A percentile compares a stretch with the other conserved stretches of the same genome.
Conservation (phyloP, 23 tunicate species). For the Phallusia fumigata region DNA sequence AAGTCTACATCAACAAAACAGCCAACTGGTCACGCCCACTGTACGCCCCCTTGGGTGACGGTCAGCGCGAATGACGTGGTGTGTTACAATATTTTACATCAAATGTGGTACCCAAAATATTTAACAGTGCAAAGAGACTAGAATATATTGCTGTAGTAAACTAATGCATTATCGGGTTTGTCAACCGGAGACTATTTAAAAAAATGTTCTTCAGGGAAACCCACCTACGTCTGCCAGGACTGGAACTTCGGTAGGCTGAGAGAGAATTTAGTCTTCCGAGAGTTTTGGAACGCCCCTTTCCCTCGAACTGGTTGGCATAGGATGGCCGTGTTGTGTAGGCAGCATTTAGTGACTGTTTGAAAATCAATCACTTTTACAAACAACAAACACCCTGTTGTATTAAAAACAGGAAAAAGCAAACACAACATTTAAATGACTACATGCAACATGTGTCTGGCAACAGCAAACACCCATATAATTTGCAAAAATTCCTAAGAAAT, state of each 20-base stretch:
- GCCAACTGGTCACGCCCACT: no score
- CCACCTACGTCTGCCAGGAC: slow-evolving; percentile 26
- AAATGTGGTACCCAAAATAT: no score
- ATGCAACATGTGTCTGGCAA: no score
- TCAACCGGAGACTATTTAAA: no score
- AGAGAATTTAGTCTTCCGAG: slow-evolving; percentile 36
- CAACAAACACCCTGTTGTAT: background rate
- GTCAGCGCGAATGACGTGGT: no score
- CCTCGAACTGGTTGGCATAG: slow-evolving; percentile 15
- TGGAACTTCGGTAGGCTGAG: slow-evolving; percentile 27
- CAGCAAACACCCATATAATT: no score
- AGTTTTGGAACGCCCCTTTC: slow-evolving; percentile 36
- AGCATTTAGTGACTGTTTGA: slow-evolving; percentile 64
- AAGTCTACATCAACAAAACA: no score
- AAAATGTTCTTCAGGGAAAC: background rate
- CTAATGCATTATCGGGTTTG: background rate
- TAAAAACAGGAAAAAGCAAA: background rate
- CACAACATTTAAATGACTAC: background rate
- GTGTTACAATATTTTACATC: no score
- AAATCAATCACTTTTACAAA: background rate
- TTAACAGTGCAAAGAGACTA: no score
- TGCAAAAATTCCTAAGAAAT: no score
- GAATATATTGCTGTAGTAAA: background rate
- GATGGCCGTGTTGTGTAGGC: slow-evolving; percentile 63
- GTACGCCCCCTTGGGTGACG: no score